Conservation (phyloP, 2,888 invertebrate species). For the Poecilus cupreus region DNA sequence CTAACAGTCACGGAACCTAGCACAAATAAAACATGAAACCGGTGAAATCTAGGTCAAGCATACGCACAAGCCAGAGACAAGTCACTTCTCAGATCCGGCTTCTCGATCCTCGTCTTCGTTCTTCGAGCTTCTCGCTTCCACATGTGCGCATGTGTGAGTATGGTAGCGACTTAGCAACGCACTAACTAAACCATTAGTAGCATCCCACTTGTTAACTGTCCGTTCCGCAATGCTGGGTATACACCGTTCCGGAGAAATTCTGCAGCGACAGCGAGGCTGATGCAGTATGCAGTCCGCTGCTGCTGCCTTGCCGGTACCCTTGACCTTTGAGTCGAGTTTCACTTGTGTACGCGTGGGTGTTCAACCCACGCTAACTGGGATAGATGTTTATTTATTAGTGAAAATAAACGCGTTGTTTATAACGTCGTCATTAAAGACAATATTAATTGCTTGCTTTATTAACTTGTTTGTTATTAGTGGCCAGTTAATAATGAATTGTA, state of each 20-base stretch:
- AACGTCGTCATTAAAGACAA: not conserved
- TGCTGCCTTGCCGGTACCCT: not conserved
- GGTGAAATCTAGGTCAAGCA: constrained; percentile 55
- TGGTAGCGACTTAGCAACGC: not conserved
- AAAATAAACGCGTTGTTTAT: not conserved
- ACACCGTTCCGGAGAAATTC: not conserved
- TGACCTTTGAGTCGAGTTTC: not conserved
- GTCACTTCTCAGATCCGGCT: constrained; percentile 51
- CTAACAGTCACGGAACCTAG: constrained; percentile 59
- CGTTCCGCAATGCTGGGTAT: not conserved
- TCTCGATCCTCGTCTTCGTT: not conserved
- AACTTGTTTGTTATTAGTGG: not conserved
- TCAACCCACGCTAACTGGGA: not conserved
- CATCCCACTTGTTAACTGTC: constrained; percentile 32
- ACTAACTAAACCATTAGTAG: constrained; percentile 14
- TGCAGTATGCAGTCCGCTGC: not conserved
- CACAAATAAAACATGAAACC: constrained; percentile 58
- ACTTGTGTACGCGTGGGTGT: not conserved
- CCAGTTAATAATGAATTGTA: no score
- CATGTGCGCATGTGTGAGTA: not conserved
- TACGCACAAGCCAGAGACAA: constrained; percentile 39
- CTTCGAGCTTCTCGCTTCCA: not conserved
- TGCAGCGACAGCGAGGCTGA: no score
- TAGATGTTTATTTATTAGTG: not conserved
- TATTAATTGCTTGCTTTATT: not conserved